Percentiles rank a stretch among this genome's conserved stretches.
These are phyloP conservation scores for Aphodius granarius DNA, from an alignment of 2,888 invertebrate species.

Conservation along the genomic window DNA sequence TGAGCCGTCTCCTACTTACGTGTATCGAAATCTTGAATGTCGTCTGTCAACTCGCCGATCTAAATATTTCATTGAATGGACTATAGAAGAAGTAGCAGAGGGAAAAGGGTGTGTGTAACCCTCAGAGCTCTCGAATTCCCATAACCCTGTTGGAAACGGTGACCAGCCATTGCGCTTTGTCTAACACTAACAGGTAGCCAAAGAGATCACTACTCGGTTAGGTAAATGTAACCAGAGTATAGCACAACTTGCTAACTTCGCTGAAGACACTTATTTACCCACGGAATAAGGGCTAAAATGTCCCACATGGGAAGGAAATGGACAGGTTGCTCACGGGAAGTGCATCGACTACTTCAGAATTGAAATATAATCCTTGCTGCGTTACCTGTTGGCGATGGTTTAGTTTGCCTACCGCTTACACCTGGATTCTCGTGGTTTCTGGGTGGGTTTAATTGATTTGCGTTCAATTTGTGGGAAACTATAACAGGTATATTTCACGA, in stretches of 20 bases:
- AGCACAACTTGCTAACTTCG: slow-evolving; percentile 14
- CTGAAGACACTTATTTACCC: slow-evolving; percentile 18
- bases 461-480: slow-evolving; percentile 4
- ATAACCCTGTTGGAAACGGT: slow-evolving; percentile 1
- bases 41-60: slow-evolving; percentile 4
- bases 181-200: neutral
- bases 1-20: neutral
- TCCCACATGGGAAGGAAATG: slow-evolving; percentile 35
- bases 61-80: slow-evolving; percentile 4
- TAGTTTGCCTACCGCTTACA: neutral
- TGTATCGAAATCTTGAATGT: slow-evolving; percentile 5
- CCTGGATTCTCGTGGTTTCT: neutral
- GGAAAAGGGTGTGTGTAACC: slow-evolving; percentile 13
- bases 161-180: slow-evolving; percentile 10
- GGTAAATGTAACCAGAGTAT: slow-evolving; percentile 20
- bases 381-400: slow-evolving; percentile 9
- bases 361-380: slow-evolving; percentile 13
- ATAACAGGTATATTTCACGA: neutral
- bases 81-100: neutral
- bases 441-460: slow-evolving; percentile 8
- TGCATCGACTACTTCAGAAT: slow-evolving; percentile 29
- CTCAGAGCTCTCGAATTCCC: slow-evolving; percentile 10
- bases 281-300: slow-evolving; percentile 31
- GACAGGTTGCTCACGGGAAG: slow-evolving; percentile 38
- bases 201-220: neutral